These are phyloP conservation scores for Apostichopus leukothele DNA, from an alignment of 53 echinoderm and acorn worm species.

Conservation along the genomic window DNA sequence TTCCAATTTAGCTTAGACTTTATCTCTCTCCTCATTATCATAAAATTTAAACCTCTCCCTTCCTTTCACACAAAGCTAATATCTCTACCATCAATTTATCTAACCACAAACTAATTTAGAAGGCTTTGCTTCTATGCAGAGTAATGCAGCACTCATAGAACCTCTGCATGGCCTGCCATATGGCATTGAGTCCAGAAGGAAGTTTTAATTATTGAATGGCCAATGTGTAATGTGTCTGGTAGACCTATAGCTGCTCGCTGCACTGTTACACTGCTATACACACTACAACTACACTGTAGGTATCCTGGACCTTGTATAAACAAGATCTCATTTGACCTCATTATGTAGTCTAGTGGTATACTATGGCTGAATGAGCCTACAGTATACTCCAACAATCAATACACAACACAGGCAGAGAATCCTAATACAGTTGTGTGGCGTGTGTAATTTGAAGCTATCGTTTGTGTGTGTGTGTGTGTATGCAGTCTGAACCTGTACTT, in stretches of 20 bases:
- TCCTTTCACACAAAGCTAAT: background rate
- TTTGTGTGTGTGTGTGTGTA: slow-evolving; percentile 14
- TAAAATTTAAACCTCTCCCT: slow-evolving; percentile 20
- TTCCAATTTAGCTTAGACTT: background rate
- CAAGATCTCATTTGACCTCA: slow-evolving; percentile 30
- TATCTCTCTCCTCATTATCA: slow-evolving; percentile 6
- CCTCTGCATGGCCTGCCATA: background rate
- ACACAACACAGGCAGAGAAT: background rate
- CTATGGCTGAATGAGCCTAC: slow-evolving; percentile 25
- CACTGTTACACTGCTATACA: background rate
- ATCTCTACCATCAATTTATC: slow-evolving; percentile 34
- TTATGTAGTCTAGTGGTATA: slow-evolving; percentile 41
- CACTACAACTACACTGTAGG: background rate
- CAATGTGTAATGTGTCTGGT: background rate
- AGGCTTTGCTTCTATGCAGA: background rate
- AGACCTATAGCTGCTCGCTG: background rate
- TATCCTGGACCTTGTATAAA: slow-evolving; percentile 32
- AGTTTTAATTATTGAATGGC: slow-evolving; percentile 31
- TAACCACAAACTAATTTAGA: slow-evolving; percentile 44
- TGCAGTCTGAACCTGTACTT: slow-evolving; percentile 4
- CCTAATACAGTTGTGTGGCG: background rate
- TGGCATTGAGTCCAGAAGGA: slow-evolving; percentile 3
- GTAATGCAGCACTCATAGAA: background rate
- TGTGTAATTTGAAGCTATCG: slow-evolving; percentile 29
- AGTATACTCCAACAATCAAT: slow-evolving; percentile 22